phyloP scores from a whole-genome alignment of 2,888 invertebrate genomes.

The Ichneumoninae sp. region DNA sequence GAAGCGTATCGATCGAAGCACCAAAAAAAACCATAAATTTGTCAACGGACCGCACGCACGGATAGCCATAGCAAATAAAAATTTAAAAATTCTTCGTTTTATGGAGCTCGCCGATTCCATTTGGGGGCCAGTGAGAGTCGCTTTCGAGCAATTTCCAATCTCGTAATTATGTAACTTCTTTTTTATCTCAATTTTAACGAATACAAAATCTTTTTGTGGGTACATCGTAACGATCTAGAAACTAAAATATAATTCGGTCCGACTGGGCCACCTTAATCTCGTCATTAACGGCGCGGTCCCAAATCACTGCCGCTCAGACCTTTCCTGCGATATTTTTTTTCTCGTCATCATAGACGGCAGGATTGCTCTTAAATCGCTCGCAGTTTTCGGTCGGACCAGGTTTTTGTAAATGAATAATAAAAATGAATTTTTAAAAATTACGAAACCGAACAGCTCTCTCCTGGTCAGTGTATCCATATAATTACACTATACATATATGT shows the following conservation, averaged over 20 bases:
- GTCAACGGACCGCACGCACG: background rate
- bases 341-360: too few relatives aligned
- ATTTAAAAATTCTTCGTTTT: background rate
- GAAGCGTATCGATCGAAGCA: background rate
- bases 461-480: background rate
- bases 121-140: background rate
- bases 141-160: constrained; percentile 8
- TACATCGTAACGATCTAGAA: too few relatives aligned
- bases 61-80: background rate
- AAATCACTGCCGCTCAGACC: too few relatives aligned
- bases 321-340: too few relatives aligned
- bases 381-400: background rate
- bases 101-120: background rate
- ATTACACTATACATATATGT: background rate
- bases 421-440: background rate
- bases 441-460: constrained; percentile 49
- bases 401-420: constrained; percentile 8
- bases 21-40: background rate
- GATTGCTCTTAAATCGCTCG: background rate
- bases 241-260: background rate
- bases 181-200: background rate
- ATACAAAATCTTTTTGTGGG: background rate
- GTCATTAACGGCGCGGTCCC: background rate
- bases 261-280: background rate
- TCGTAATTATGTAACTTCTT: background rate